phyloP scores from a whole-genome alignment of 2,888 invertebrate genomes.

The Disparrhopalites patrizii region DNA sequence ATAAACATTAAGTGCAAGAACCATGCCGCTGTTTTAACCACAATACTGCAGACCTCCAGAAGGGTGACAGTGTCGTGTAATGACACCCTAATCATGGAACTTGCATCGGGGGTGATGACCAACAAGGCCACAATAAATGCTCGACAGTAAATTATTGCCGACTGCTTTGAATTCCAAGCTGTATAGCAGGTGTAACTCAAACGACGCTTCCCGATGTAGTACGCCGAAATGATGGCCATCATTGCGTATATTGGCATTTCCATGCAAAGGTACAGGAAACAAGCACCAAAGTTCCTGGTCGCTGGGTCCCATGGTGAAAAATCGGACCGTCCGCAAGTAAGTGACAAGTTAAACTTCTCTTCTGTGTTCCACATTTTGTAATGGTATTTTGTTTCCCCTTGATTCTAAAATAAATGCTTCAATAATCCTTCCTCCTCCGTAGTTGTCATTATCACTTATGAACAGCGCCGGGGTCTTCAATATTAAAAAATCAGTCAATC shows the following conservation, averaged over 20 bases:
- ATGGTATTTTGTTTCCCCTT: too few relatives aligned
- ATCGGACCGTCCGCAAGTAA: constrained; percentile 55
- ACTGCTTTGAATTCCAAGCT: constrained; percentile 61
- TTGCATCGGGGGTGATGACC: constrained; percentile 64
- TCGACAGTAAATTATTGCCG: constrained; percentile 63
- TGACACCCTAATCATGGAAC: constrained; percentile 54
- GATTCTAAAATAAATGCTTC: too few relatives aligned
- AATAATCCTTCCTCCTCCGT: too few relatives aligned
- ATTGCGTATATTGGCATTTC: constrained; percentile 66
- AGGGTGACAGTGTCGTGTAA: constrained; percentile 52
- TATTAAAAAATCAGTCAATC: too few relatives aligned
- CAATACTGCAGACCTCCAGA: constrained; percentile 67
- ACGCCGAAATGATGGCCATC: constrained; percentile 73
- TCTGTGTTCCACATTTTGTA: too few relatives aligned
- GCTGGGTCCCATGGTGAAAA: constrained; percentile 65
- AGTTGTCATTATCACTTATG: too few relatives aligned
- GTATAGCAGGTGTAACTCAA: constrained; percentile 55
- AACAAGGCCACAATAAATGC: constrained; percentile 62
- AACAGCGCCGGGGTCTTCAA: too few relatives aligned
- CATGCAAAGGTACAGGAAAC: constrained; percentile 78
- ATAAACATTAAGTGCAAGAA: constrained; percentile 72
- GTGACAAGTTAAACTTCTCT: constrained; percentile 13
- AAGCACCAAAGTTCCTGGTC: constrained; percentile 72
- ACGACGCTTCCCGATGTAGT: constrained; percentile 68
- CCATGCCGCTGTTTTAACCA: constrained; percentile 73